A percentile compares a stretch with the other conserved stretches of the same genome.
phyloP scores from a whole-genome alignment of 2,888 invertebrate genomes.

The Lumbricus terrestris region DNA sequence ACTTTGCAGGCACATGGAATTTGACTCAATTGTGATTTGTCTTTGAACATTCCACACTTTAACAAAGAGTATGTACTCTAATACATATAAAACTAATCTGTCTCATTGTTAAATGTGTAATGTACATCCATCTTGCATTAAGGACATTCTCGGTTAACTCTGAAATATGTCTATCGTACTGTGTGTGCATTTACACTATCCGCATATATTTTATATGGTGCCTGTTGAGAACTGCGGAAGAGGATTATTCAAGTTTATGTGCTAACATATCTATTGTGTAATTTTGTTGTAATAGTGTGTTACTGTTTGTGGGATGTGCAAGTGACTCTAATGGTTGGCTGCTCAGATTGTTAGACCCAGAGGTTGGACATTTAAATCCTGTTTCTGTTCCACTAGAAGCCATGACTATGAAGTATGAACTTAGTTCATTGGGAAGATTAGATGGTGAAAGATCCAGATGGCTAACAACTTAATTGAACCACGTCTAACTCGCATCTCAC shows the following conservation, averaged over 20 bases:
- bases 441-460: background rate
- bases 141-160: background rate
- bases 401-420: too few relatives aligned
- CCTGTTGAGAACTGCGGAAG: too few relatives aligned
- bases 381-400: background rate
- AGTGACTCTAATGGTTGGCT: background rate
- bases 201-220: background rate
- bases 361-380: background rate
- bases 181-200: background rate
- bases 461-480: background rate
- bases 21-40: background rate
- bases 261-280: background rate
- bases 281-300: background rate
- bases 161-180: background rate
- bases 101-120: background rate
- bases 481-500: too few relatives aligned
- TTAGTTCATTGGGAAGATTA: background rate
- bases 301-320: too few relatives aligned
- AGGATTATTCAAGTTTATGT: too few relatives aligned
- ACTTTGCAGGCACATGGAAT: background rate
- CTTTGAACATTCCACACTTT: background rate
- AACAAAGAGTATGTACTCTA: too few relatives aligned
- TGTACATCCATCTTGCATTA: background rate
- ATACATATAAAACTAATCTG: too few relatives aligned
- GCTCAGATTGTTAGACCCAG: background rate